Evolutionary conservation across 2,113 vertebrate genomes (phyloP).

Genomic region (Epinephelus moara): DNA sequence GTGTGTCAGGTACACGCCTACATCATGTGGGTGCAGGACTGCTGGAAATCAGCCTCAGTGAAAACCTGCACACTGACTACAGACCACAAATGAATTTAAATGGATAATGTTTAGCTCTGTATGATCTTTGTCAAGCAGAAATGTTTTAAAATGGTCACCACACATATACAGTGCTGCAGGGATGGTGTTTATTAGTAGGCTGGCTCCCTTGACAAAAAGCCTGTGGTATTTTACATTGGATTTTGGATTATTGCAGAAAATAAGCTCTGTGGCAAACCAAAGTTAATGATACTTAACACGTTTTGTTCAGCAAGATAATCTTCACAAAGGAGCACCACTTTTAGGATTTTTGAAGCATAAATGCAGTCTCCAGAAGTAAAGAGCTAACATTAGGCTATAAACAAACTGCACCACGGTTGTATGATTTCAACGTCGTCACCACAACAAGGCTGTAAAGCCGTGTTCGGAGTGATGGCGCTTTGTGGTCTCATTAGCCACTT

Average conservation of each 20-base stretch:
- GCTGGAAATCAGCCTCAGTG: slow-evolving; percentile 4
- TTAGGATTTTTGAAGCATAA: not conserved
- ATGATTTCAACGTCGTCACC: not conserved
- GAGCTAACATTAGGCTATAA: not conserved
- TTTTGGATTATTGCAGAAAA: not conserved
- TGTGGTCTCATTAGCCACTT: not conserved
- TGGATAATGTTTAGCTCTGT: not conserved
- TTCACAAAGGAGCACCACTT: too few relatives aligned
- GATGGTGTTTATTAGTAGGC: not conserved
- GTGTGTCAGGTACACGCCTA: not conserved
- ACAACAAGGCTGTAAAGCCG: not conserved
- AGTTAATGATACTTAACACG: not conserved
- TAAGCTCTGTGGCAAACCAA: not conserved
- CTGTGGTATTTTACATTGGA: not conserved
- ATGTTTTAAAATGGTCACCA: slow-evolving; percentile 1
- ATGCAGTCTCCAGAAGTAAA: not conserved
- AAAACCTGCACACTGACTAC: slow-evolving; percentile 5
- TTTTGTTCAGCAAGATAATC: not conserved
- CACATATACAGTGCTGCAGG: not conserved
- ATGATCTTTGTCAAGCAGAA: not conserved
- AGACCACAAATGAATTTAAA: slow-evolving; percentile 6
- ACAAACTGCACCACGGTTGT: not conserved
- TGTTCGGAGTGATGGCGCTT: too few relatives aligned
- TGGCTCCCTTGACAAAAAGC: not conserved
- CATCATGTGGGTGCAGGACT: not conserved